phyloP scores from a whole-genome alignment of 2,797 vertebrate genomes.

The Gephyroberyx darwinii region DNA sequence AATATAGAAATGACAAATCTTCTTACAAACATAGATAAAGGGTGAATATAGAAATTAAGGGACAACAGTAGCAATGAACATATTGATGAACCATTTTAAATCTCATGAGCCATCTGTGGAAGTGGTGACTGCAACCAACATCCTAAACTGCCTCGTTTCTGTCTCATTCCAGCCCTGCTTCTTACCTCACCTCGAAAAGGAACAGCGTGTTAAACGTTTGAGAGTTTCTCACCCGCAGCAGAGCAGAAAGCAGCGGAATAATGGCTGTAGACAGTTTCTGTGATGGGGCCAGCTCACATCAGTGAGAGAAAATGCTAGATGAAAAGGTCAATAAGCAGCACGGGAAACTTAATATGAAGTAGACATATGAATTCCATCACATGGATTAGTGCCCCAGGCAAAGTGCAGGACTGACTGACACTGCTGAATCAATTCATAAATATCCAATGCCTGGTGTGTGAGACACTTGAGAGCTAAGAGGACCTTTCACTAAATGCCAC shows the following conservation, averaged over 20 bases:
- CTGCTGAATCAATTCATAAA: slow-evolving; percentile 80
- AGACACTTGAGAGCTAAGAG: slow-evolving; percentile 64
- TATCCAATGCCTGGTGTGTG: slow-evolving; percentile 67
- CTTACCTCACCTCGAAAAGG: slow-evolving; percentile 26
- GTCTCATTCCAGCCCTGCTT: slow-evolving; percentile 17
- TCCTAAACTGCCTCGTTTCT: slow-evolving; percentile 10
- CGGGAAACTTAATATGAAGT: slow-evolving; percentile 80
- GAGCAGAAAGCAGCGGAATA: slow-evolving; percentile 66
- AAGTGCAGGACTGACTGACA: slow-evolving; percentile 74
- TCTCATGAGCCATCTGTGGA: background rate
- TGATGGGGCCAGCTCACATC: slow-evolving; percentile 69
- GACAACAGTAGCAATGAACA: background rate
- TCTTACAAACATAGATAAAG: background rate
- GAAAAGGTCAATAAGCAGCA: slow-evolving; percentile 84
- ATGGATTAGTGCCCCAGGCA: slow-evolving; percentile 79
- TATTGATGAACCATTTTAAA: background rate
- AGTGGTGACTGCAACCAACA: slow-evolving; percentile 1
- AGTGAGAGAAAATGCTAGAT: slow-evolving; percentile 68
- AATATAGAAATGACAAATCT: background rate
- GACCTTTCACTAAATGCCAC: slow-evolving; percentile 79
- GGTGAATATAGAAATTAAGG: background rate
- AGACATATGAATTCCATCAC: slow-evolving; percentile 80
- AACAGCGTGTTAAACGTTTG: slow-evolving; percentile 51
- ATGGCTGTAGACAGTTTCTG: slow-evolving; percentile 72
- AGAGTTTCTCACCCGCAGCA: slow-evolving; percentile 64